A percentile compares a stretch with the other conserved stretches of the same genome.
phyloP scores from a whole-genome alignment of 2,888 invertebrate species.

The Heteromurus nitidus region DNA sequence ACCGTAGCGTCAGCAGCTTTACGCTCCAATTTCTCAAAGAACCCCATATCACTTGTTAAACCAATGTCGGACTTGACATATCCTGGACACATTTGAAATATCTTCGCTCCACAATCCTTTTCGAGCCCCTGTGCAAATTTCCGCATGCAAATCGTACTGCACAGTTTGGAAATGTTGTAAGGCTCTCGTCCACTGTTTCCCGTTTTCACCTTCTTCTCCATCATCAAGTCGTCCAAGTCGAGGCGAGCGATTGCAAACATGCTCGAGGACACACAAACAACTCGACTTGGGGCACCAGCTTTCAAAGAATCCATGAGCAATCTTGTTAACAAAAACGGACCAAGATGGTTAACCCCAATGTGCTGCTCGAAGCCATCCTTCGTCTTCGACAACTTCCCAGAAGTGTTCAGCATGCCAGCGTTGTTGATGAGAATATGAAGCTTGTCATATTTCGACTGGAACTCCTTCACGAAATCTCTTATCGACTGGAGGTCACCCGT shows the following conservation, averaged over 20 bases:
- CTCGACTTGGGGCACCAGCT: conserved; percentile 70
- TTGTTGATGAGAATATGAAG: conserved; percentile 76
- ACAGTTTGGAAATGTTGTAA: conserved; percentile 74
- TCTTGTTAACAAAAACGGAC: conserved; percentile 76
- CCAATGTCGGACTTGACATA: conserved; percentile 75
- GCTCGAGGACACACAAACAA: conserved; percentile 74
- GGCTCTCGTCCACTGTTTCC: conserved; percentile 68
- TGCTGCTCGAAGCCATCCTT: conserved; percentile 75
- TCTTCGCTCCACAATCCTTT: conserved; percentile 68
- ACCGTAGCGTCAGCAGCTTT: too few species aligned
- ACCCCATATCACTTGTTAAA: too few species aligned
- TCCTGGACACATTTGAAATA: conserved; percentile 74
- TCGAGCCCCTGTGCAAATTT: conserved; percentile 72
- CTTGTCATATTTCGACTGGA: conserved; percentile 73
- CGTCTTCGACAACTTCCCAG: conserved; percentile 60
- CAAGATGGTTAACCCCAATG: conserved; percentile 76
- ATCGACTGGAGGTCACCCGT: conserved; percentile 75
- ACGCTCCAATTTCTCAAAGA: too few species aligned
- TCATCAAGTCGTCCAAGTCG: conserved; percentile 72
- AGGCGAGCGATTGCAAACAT: conserved; percentile 73
- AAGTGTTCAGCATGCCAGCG: conserved; percentile 75
- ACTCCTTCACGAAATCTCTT: conserved; percentile 75
- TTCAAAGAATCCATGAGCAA: conserved; percentile 75
- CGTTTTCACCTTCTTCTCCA: conserved; percentile 63
- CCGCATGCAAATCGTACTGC: conserved; percentile 74